Conservation (phyloP, 2,888 invertebrate genomes). For the Parnassius smintheus region DNA sequence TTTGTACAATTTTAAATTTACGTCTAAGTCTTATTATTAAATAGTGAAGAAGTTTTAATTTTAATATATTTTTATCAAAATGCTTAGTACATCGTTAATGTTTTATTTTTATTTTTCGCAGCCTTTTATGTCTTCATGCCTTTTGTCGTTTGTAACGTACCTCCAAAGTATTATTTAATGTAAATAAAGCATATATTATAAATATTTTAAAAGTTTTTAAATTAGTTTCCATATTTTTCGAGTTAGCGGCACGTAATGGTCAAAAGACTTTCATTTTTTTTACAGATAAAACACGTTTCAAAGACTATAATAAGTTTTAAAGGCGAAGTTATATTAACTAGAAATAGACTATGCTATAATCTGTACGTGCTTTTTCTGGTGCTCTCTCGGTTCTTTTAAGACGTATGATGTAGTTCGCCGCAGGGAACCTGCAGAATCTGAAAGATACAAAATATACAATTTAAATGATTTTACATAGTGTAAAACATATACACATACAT, state of each 20-base stretch:
- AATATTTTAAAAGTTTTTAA: neutral
- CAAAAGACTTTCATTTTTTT: neutral
- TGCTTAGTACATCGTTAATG: constrained; percentile 1
- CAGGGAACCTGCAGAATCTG: constrained; percentile 63
- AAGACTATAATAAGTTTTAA: constrained; percentile 5
- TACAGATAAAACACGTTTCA: constrained; percentile 6
- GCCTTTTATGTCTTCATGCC: constrained; percentile 6
- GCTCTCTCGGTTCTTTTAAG: constrained; percentile 64
- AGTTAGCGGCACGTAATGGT: neutral
- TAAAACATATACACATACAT: no score
- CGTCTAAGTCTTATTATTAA: neutral
- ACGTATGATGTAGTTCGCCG: constrained; percentile 70
- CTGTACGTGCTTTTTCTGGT: constrained; percentile 66
- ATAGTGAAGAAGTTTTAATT: constrained; percentile 5
- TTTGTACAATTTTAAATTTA: constrained; percentile 17
- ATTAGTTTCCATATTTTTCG: no score
- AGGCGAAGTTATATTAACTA: neutral
- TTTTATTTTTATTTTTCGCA: constrained; percentile 1
- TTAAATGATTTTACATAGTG: neutral
- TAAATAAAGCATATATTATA: neutral
- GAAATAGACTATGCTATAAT: constrained; percentile 56
- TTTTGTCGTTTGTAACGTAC: neutral
- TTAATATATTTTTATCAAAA: constrained; percentile 22
- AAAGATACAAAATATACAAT: constrained; percentile 15
- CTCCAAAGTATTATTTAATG: neutral